A percentile compares a stretch with the other conserved stretches of the same genome.
Evolutionary conservation across 2,113 vertebrate genomes (phyloP).

Genomic region (Urocitellus parryii): DNA sequence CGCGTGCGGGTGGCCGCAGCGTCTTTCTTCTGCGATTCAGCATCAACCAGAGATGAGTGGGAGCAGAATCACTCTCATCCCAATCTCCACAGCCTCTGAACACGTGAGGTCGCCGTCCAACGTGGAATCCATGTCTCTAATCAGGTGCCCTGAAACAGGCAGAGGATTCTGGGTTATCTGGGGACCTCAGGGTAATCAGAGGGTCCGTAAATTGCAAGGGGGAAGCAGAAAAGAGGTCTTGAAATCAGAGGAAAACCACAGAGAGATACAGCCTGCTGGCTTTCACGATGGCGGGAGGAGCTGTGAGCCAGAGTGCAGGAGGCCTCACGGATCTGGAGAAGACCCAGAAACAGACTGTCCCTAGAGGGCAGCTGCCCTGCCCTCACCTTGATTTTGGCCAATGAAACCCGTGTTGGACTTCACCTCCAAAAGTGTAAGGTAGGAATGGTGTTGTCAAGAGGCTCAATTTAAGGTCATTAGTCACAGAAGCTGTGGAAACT

Average conservation of each 20-base stretch:
- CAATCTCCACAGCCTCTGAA: not conserved
- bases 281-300: no score
- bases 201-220: not conserved
- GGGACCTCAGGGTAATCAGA: not conserved
- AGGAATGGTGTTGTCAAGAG: fast-evolving
- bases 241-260: not conserved
- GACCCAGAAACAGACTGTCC: not conserved
- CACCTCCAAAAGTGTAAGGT: not conserved
- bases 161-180: no score
- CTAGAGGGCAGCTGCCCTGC: no score
- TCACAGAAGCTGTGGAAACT: not conserved
- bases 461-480: fast-evolving
- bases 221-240: not conserved
- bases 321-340: not conserved
- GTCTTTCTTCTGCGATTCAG: not conserved
- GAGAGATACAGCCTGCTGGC: no score
- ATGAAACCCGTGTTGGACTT: fast-evolving
- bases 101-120: fast-evolving
- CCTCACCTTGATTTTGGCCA: not conserved
- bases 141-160: not conserved
- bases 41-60: not conserved
- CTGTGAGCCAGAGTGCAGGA: fast-evolving
- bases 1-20: fast-evolving
- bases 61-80: fast-evolving
- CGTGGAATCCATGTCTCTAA: no score